Percentiles rank a stretch among this genome's conserved stretches.
Evolutionary conservation across 2,113 vertebrate species (phyloP).

Genomic region (Cisticola juncidis): DNA sequence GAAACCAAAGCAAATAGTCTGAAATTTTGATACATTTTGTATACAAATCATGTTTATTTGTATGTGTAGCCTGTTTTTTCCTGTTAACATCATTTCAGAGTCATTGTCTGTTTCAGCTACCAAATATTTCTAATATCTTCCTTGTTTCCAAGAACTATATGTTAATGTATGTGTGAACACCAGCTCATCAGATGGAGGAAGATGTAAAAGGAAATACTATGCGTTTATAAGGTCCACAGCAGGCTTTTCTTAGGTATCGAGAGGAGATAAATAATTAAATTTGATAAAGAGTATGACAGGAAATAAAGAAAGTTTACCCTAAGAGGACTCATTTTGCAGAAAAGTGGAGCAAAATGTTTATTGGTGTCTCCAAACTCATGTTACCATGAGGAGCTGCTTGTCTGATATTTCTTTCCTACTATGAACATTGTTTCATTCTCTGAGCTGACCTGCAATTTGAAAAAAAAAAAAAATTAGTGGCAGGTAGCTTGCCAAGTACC

Average conservation of each 20-base stretch:
- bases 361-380: background rate
- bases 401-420: background rate
- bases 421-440: background rate
- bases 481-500: background rate
- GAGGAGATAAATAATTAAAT: background rate
- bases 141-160: background rate
- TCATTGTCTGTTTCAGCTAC: constrained; percentile 10
- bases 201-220: background rate
- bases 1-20: background rate
- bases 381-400: background rate
- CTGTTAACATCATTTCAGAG: background rate
- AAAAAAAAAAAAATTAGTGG: background rate
- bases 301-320: background rate
- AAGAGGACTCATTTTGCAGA: background rate
- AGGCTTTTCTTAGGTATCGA: background rate
- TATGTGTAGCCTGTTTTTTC: background rate
- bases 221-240: background rate
- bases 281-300: background rate
- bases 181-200: background rate
- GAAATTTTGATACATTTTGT: background rate
- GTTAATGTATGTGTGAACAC: background rate
- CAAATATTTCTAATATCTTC: background rate
- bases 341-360: background rate
- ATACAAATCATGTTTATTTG: background rate
- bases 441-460: background rate